phyloP scores from a whole-genome alignment of 1,140 invertebrate species.

The Harlomillsia oculata region DNA sequence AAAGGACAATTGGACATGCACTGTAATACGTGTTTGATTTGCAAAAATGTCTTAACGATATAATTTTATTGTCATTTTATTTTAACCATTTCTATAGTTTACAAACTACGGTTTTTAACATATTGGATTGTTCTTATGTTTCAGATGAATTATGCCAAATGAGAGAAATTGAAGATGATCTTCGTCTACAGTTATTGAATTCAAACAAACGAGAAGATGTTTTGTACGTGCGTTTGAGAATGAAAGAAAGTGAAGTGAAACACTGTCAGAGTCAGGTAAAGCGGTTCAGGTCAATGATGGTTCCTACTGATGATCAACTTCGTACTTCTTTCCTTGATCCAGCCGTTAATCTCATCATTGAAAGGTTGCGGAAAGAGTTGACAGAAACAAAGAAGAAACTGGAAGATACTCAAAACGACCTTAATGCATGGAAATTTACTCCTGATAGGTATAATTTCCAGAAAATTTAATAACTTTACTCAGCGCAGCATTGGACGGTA shows the following conservation, averaged over 20 bases:
- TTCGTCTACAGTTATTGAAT: constrained; percentile 70
- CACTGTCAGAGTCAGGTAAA: constrained; percentile 88
- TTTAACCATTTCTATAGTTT: not conserved
- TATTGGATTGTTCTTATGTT: too few relatives aligned
- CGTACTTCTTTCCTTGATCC: constrained; percentile 82
- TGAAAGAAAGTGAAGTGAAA: constrained; percentile 93
- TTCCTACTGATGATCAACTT: constrained; percentile 62
- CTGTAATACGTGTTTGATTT: not conserved
- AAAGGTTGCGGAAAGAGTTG: constrained; percentile 82
- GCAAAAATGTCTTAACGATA: not conserved
- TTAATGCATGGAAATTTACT: constrained; percentile 97
- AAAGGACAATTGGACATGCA: too few relatives aligned
- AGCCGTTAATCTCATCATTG: constrained; percentile 87
- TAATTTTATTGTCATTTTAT: constrained; percentile 18
- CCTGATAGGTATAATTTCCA: constrained; percentile 64
- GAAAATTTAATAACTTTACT: too few relatives aligned
- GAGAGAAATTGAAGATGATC: constrained; percentile 68
- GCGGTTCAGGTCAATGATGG: constrained; percentile 74
- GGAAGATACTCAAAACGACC: constrained; percentile 94
- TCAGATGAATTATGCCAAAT: constrained; percentile 62
- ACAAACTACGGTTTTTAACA: not conserved
- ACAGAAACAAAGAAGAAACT: constrained; percentile 77
- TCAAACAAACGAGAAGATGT: constrained; percentile 81
- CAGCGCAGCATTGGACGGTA: too few relatives aligned
- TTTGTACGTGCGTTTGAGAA: constrained; percentile 75